Percentiles rank a stretch among this genome's conserved stretches.
Conservation (phyloP, 2,113 vertebrate species). For the Colaptes auratus region DNA sequence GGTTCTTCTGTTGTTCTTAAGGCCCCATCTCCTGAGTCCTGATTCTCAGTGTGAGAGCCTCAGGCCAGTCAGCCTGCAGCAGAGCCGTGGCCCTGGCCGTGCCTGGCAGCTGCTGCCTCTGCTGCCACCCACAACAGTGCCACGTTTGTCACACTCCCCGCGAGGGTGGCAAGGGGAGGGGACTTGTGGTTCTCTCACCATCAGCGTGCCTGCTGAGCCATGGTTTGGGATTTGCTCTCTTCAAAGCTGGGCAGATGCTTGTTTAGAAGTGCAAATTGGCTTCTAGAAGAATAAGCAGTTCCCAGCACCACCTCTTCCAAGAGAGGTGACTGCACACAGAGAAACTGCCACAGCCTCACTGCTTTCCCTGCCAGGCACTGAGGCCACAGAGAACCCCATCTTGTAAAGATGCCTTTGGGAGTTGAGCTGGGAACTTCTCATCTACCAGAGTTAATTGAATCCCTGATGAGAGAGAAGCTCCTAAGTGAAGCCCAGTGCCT, state of each 20-base stretch:
- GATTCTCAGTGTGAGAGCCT: background rate
- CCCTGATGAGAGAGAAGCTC: background rate
- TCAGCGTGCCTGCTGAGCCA: conserved; percentile 11
- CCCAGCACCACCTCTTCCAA: background rate
- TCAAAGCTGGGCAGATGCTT: background rate
- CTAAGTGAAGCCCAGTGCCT: background rate
- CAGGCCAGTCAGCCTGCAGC: background rate
- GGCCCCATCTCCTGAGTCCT: background rate
- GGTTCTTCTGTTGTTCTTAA: background rate
- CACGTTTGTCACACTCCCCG: background rate
- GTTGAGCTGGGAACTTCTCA: background rate
- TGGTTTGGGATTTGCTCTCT: background rate
- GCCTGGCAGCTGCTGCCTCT: background rate
- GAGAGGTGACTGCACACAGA: background rate
- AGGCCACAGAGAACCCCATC: background rate
- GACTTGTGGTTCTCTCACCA: background rate
- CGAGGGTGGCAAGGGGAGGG: background rate
- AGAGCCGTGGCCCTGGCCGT: background rate
- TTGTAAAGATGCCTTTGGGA: background rate
- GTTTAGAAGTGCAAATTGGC: background rate
- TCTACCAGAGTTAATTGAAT: background rate
- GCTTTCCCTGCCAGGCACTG: background rate
- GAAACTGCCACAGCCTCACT: background rate
- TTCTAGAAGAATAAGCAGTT: background rate
- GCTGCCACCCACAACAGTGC: background rate